Base-by-base conservation (phyloP, 23 tunicate genomes). In the Oikopleura vanhoeffeni region DNA sequence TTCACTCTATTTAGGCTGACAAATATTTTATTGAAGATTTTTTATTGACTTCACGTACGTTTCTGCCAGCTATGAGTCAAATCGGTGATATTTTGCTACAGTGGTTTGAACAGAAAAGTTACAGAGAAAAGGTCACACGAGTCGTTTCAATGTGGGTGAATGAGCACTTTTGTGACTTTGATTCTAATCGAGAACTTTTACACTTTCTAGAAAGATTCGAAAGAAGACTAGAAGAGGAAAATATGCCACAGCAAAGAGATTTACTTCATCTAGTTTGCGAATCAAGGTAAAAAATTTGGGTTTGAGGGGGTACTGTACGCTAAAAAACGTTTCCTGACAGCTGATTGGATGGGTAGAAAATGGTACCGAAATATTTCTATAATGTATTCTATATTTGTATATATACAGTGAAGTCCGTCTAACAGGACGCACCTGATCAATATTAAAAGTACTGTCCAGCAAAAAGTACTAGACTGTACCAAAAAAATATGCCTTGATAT, bases 111-210 rank as follows among this genome's bases (percentile, higher is more conserved):
- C 84, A 85, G 60, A 64, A 41, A 28, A 57, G 79, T 41, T 88
- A 85, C 58, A 77, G 95, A 40, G 87, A 83, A 41, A 95, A 95
- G 91, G 91, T 95, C 0, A 86, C 83, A 0, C 71, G 97, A 30
- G 88, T 91, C 40, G 84, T 95, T 8, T 71, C 88, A 41, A 86
- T 95, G 1, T 95, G 99, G 99, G 99, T 95, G 41, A 95, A 95
- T 96, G 91, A 95, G 57, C 99, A 95, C 83, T 95, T 95, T 90
- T 91, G 86, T 57, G 99, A 95, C 83, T 95, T 95, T 40, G 99
- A 95, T 67, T 39, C 87, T 41, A 86, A 87, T 75, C 85, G 95
- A 84, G 84, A 76, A 40, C 89, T 95, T 91, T 88, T 95, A 89
- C 85, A 58, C 8, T 83, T 88, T 41, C 88, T 95, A 36, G 99